A percentile compares a stretch with the other conserved stretches of the same genome.
These are phyloP conservation scores for Onychomys arenicola DNA, from an alignment of 2,797 vertebrate species.

Conservation along the genomic window DNA sequence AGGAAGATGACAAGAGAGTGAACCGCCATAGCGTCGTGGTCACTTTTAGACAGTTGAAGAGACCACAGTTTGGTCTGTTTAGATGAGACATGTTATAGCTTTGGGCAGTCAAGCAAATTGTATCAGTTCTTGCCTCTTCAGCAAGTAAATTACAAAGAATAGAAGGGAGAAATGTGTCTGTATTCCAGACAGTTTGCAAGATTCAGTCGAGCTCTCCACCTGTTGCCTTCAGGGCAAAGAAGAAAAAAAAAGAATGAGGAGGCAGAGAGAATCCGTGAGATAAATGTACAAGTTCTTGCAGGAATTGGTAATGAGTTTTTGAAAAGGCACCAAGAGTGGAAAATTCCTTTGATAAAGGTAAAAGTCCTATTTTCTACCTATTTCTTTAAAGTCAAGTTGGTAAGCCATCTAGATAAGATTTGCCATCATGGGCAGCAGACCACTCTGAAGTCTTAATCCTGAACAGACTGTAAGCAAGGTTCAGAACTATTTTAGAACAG, in stretches of 20 bases:
- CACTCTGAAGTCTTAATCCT: not conserved
- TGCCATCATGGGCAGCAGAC: constrained; percentile 80
- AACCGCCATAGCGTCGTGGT: not conserved
- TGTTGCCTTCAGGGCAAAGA: constrained; percentile 9
- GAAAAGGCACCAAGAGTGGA: not conserved
- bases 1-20: not conserved
- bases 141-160: constrained; percentile 23
- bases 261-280: not conserved
- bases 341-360: constrained; percentile 8
- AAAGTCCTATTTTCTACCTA: constrained; percentile 22
- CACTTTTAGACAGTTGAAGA: constrained; percentile 8
- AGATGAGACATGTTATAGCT: not conserved
- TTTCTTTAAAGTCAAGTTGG: not conserved
- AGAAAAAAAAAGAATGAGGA: not conserved
- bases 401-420: constrained; percentile 91
- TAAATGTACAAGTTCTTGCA: constrained; percentile 8
- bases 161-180: not conserved
- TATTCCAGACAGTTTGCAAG: constrained; percentile 18
- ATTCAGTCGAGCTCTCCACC: constrained; percentile 1
- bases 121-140: constrained; percentile 33
- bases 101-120: not conserved
- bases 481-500: not conserved
- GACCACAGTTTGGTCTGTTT: constrained; percentile 25
- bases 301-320: not conserved
- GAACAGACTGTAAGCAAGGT: not conserved